Evolutionary conservation across 2,113 vertebrate species (phyloP), one percentile per base, ranked within the genome.

Genomic region (Anarhynchus alexandrinus): DNA sequence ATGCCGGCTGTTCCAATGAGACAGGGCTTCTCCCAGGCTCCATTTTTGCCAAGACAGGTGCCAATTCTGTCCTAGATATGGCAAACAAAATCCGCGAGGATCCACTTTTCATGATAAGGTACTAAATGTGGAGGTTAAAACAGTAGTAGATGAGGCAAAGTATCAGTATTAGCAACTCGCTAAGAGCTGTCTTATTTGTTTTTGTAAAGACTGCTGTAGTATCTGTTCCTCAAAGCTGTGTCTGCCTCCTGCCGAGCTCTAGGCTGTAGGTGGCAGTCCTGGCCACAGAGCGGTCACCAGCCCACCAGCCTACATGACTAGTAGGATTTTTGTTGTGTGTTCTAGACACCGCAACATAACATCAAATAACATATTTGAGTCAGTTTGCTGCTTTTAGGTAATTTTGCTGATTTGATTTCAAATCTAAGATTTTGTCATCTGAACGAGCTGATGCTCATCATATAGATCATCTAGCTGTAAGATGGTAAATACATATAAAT

Each of bases 81-180:
- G 99, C 99, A 73, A 99, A 98, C 94, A 99, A 99, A 81, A 99
- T 99, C 94, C 98, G 99, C 3, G 99, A 99, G 93, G 99, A 99
- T 74, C 99, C 99, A 0, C 98, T 99, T 10, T 99, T 99, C 96
- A 97, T 98, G 94, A 99, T 99, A 95, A 98, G 99, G 99, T 99
- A 94, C 51, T 17, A 5, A 82, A 82, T 10, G 8, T 15, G 25
- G 27, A 7, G 17, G 20, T 47, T 34, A 52, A 43, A 23, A 27
- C 21, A 10, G 55, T 3, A 7, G 15, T 25, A 40, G 61, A 15
- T 12, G n/a, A 47, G 52, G 42, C 36, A 32, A 20, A 84, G 40
- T 36, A 20, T 36, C 21, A 6, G 2, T 29, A 14, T 15, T 11
- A 61, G 17, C 9, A 55, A 0, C 36, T 49, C 3, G 0, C 23